These are phyloP conservation scores for Terrapene triunguis DNA, from an alignment of 2,113 vertebrate species.

Conservation along the genomic window DNA sequence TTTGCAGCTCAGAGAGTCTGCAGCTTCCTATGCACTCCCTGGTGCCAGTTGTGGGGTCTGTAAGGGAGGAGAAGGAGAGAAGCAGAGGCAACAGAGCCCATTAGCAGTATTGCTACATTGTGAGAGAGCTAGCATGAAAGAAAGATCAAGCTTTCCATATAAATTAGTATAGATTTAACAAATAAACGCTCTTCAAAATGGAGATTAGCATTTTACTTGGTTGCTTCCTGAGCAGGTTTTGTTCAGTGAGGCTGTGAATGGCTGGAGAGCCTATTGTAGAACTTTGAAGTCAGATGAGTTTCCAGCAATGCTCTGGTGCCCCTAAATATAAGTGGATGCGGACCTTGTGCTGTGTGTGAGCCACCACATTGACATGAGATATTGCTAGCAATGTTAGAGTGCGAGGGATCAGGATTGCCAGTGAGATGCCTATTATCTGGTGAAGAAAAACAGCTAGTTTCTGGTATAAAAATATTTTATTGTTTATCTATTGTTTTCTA, in stretches of 20 bases:
- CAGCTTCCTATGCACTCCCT: too few species aligned
- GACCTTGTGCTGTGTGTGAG: not conserved
- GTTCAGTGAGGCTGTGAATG: not conserved
- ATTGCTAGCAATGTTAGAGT: not conserved
- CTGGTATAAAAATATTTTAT: not conserved
- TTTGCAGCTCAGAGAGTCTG: not conserved
- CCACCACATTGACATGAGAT: not conserved
- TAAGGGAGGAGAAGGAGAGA: not conserved
- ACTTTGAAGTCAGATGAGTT: not conserved
- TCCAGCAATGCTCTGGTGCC: accelerated
- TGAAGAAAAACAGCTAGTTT: not conserved
- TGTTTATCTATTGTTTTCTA: not conserved
- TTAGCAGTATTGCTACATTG: not conserved
- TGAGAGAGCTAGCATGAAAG: not conserved
- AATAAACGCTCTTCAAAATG: not conserved
- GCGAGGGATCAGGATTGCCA: not conserved
- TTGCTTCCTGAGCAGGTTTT: not conserved
- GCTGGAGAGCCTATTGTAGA: not conserved
- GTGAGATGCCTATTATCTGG: not conserved
- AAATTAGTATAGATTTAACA: not conserved
- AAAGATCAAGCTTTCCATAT: not conserved
- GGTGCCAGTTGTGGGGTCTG: not conserved
- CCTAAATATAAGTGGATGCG: not conserved
- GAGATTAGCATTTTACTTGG: not conserved
- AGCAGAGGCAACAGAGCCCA: not conserved